A percentile compares a stretch with the other conserved stretches of the same genome.
Conservation (phyloP, 1,140 invertebrate species). For the Chlorops oryzae region DNA sequence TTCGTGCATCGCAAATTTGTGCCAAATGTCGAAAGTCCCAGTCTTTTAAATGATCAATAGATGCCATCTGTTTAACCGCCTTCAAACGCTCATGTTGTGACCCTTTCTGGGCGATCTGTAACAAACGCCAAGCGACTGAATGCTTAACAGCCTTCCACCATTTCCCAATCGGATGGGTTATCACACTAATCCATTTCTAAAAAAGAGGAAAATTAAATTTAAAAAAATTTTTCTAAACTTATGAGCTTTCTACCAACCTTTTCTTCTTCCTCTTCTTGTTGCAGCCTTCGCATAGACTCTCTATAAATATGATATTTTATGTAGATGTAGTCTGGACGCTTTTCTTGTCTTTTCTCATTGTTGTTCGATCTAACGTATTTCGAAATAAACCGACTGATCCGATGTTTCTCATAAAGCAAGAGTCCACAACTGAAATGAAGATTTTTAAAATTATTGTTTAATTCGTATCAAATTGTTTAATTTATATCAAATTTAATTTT, state of each 20-base stretch:
- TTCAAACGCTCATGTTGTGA: slow-evolving; percentile 44
- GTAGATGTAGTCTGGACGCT: slow-evolving; percentile 44
- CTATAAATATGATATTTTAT: slow-evolving; percentile 47
- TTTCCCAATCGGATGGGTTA: slow-evolving; percentile 45
- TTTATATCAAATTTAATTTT: slow-evolving; percentile 11
- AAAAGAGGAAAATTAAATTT: slow-evolving; percentile 1
- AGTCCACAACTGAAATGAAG: slow-evolving; percentile 34
- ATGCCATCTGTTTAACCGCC: slow-evolving; percentile 47
- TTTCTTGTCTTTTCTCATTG: slow-evolving; percentile 36
- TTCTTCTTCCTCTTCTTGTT: slow-evolving; percentile 40
- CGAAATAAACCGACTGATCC: slow-evolving; percentile 27
- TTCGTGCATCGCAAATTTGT: slow-evolving; percentile 58
- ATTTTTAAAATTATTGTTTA: background rate
- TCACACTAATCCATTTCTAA: slow-evolving; percentile 43
- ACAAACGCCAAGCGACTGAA: slow-evolving; percentile 48
- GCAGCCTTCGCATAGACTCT: slow-evolving; percentile 42
- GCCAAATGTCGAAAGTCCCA: slow-evolving; percentile 60
- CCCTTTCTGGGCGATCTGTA: slow-evolving; percentile 48
- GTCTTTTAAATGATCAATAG: slow-evolving; percentile 48
- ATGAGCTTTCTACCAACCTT: slow-evolving; percentile 19
- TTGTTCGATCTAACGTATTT: slow-evolving; percentile 34
- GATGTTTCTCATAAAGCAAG: slow-evolving; percentile 34
- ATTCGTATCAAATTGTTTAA: background rate
- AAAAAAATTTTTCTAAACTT: background rate
- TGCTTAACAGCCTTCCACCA: slow-evolving; percentile 51